Percentiles rank a stretch among this genome's conserved stretches.
Evolutionary conservation across 1,140 invertebrate genomes (phyloP).

Genomic region (Meloidogyne hapla): DNA sequence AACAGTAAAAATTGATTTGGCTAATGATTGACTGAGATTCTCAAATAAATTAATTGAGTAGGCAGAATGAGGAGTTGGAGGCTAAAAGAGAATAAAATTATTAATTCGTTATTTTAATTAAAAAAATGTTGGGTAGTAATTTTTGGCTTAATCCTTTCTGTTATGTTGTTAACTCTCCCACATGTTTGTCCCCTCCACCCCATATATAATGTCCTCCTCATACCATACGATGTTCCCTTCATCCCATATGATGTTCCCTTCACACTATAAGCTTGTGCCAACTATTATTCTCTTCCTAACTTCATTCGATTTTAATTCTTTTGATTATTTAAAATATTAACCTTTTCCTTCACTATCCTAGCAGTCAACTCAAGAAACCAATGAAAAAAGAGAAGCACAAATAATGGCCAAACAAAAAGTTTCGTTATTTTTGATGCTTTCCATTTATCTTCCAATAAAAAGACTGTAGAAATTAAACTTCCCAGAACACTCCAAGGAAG

Average conservation of each 20-base stretch:
- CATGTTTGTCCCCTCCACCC: too few relatives aligned
- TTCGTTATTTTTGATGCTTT: slow-evolving; percentile 5
- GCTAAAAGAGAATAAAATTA: neutral
- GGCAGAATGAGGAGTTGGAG: neutral
- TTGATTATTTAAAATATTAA: neutral
- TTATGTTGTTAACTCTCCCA: too few relatives aligned
- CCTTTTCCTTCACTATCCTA: neutral
- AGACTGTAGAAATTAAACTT: neutral
- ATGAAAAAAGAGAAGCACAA: slow-evolving; percentile 28
- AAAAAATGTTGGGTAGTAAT: too few relatives aligned
- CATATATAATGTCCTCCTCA: too few relatives aligned
- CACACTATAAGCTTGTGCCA: too few relatives aligned
- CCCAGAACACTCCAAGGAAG: slow-evolving; percentile 4
- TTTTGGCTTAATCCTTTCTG: too few relatives aligned
- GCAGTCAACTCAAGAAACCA: slow-evolving; percentile 32
- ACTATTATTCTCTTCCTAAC: too few relatives aligned
- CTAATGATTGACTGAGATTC: slow-evolving; percentile 11
- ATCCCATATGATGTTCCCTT: too few relatives aligned
- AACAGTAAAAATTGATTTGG: slow-evolving; percentile 29
- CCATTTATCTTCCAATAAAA: neutral
- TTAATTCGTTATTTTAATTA: neutral
- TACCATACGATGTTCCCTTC: too few relatives aligned
- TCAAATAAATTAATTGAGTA: neutral
- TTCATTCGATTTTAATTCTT: too few relatives aligned
- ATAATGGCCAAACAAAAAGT: slow-evolving; percentile 27